Evolutionary conservation across 2,888 invertebrate genomes (phyloP).

Genomic region (Synanthedon tipuliformis): DNA sequence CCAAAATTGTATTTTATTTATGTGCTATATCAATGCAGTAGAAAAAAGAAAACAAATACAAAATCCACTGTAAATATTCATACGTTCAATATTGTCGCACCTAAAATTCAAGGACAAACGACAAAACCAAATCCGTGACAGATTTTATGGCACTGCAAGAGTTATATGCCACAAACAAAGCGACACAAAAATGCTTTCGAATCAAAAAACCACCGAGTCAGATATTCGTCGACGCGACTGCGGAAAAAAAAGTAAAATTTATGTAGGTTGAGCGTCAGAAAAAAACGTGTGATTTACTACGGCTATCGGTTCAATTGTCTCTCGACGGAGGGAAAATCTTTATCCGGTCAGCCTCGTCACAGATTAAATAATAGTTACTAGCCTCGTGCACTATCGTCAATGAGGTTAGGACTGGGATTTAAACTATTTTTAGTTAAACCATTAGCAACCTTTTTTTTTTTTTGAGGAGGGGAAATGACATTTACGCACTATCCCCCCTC

Average conservation of each 20-base stretch:
- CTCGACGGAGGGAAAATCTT: constrained; percentile 15
- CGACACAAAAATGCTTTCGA: constrained; percentile 1
- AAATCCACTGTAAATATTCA: too few species aligned
- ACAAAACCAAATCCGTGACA: too few species aligned
- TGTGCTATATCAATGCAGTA: too few species aligned
- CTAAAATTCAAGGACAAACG: too few species aligned
- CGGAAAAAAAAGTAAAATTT: constrained; percentile 5
- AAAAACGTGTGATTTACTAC: constrained; percentile 6
- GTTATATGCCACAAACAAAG: constrained; percentile 1
- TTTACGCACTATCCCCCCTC: too few species aligned
- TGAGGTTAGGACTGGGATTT: constrained; percentile 20
- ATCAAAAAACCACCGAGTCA: constrained; percentile 7
- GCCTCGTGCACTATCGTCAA: constrained; percentile 8
- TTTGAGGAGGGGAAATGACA: too few species aligned
- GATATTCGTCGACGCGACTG: constrained; percentile 6
- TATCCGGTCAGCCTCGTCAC: constrained; percentile 9
- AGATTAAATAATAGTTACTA: too few species aligned
- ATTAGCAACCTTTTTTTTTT: too few species aligned
- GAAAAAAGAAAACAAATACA: too few species aligned
- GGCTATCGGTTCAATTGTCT: constrained; percentile 11
- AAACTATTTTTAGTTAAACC: constrained; percentile 33
- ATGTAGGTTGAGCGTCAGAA: constrained; percentile 2
- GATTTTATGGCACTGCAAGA: not conserved
- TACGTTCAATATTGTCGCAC: too few species aligned
- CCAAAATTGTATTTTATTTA: too few species aligned